Conservation (phyloP, 2,797 vertebrate genomes). For the Malacoraja senta region DNA sequence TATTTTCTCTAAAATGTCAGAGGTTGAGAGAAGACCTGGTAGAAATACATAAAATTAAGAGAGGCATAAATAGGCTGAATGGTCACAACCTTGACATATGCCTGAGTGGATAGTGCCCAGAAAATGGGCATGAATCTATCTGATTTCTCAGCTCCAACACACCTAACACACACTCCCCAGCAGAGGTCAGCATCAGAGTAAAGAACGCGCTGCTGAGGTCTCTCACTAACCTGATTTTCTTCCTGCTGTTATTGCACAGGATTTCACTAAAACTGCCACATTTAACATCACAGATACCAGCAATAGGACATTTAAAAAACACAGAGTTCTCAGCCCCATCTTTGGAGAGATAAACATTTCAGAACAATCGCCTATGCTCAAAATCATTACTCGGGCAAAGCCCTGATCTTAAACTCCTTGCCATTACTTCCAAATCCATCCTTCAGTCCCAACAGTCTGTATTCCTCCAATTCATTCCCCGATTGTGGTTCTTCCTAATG, state of each 20-base stretch:
- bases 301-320: neutral
- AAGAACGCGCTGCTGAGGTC: neutral
- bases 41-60: too few relatives aligned
- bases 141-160: too few relatives aligned
- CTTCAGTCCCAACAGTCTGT: neutral
- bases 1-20: too few relatives aligned
- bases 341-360: neutral
- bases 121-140: too few relatives aligned
- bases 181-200: constrained; percentile 1
- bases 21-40: too few relatives aligned
- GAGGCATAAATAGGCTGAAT: too few relatives aligned
- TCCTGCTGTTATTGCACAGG: too few relatives aligned
- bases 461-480: neutral
- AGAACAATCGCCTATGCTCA: neutral
- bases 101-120: too few relatives aligned
- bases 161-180: neutral
- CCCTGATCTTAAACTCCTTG: neutral
- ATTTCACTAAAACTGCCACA: neutral
- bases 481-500: neutral
- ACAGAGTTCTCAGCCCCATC: neutral
- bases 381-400: neutral
- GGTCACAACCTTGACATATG: too few relatives aligned
- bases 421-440: neutral
- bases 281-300: neutral
- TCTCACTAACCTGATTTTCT: neutral